These are phyloP conservation scores for Branchinecta sandiegonensis DNA, from an alignment of 2,888 invertebrate genomes.

Conservation along the genomic window DNA sequence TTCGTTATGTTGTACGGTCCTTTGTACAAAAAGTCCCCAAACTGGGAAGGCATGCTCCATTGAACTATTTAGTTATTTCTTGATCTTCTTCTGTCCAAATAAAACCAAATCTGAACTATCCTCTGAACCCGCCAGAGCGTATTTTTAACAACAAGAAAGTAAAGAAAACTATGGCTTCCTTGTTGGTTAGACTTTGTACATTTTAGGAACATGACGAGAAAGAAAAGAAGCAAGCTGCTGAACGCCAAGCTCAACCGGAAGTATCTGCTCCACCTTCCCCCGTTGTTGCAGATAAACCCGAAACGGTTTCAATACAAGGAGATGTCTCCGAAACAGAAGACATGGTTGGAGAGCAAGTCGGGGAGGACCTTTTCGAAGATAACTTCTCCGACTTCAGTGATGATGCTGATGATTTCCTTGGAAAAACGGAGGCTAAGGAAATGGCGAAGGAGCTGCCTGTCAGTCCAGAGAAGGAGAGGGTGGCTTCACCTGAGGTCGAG, in stretches of 20 bases:
- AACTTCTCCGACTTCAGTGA: conserved; percentile 10
- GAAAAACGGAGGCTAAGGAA: neutral
- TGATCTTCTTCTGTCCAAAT: no score
- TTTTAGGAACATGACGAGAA: conserved; percentile 8
- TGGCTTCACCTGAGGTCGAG: neutral
- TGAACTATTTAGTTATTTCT: no score
- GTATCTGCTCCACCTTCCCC: neutral
- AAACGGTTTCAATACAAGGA: conserved; percentile 6
- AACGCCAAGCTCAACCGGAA: neutral
- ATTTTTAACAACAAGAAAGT: no score
- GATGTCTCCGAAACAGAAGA: neutral
- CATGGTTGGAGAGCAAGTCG: neutral
- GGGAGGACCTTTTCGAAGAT: conserved; percentile 6
- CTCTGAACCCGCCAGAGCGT: no score
- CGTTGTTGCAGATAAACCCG: neutral
- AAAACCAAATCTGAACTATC: no score
- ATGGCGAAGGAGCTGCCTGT: neutral
- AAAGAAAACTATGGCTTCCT: no score
- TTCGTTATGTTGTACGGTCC: no score
- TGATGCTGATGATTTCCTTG: conserved; percentile 1
- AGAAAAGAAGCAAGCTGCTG: neutral
- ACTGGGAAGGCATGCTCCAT: no score
- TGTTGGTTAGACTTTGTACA: neutral
- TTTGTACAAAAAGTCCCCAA: no score
- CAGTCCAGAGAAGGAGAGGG: neutral